A percentile compares a stretch with the other conserved stretches of the same genome.
phyloP scores from a whole-genome alignment of 64 coral and sea anemone species.

The Pocillopora verrucosa region DNA sequence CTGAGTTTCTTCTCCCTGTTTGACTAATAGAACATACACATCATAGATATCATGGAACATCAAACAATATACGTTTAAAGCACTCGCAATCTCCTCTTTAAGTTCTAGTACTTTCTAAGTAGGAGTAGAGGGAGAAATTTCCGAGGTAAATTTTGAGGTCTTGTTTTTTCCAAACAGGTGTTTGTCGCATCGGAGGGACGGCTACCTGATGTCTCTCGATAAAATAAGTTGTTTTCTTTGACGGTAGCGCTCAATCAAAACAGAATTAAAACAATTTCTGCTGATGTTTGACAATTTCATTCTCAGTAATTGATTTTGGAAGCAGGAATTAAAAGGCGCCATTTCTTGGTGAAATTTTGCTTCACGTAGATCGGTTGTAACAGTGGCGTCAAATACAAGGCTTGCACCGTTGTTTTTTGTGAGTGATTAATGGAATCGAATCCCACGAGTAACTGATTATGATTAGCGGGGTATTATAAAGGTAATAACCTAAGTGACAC shows the following conservation, averaged over 20 bases:
- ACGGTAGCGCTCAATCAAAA: conserved; percentile 42
- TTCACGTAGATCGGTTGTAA: neutral
- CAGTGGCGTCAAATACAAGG: too few species aligned
- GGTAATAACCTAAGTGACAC: conserved; percentile 39
- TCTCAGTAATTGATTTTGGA: conserved; percentile 30
- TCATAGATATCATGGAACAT: conserved; percentile 44
- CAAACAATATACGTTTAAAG: conserved; percentile 7
- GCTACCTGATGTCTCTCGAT: neutral
- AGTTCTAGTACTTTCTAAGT: neutral
- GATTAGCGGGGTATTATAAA: conserved; percentile 47
- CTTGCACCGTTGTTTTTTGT: neutral
- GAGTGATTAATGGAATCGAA: conserved; percentile 41
- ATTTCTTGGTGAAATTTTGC: conserved; percentile 29
- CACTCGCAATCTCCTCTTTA: neutral
- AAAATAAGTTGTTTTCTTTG: conserved; percentile 43
- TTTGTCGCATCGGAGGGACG: neutral
- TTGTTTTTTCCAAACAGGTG: conserved; percentile 33
- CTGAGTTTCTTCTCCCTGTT: conserved; percentile 87
- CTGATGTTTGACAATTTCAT: conserved; percentile 26
- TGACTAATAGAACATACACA: conserved; percentile 86
- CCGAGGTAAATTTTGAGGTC: conserved; percentile 1
- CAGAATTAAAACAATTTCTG: conserved; percentile 48
- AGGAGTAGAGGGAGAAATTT: neutral
- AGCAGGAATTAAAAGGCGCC: neutral
- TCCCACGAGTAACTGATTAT: conserved; percentile 12